These are phyloP conservation scores for Heterocephalus glaber DNA, from an alignment of 2,113 vertebrate species.

Conservation along the genomic window DNA sequence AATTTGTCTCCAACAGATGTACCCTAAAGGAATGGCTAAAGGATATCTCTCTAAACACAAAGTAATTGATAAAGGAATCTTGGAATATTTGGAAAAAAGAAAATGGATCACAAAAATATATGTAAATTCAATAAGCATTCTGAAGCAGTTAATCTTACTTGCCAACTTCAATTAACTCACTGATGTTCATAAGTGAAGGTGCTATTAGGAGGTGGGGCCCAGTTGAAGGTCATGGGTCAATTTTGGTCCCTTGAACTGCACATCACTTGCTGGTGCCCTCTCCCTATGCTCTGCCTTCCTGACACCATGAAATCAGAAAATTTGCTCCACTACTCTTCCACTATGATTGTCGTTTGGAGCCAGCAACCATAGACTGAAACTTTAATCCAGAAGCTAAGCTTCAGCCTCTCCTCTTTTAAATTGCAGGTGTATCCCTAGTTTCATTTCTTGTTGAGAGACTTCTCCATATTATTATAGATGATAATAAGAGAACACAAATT, in stretches of 20 bases:
- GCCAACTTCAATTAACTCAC: not conserved
- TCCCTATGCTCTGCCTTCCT: not conserved
- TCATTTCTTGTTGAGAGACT: constrained; percentile 90
- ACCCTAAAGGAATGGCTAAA: not conserved
- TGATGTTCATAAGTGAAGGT: not conserved
- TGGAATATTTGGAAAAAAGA: not conserved
- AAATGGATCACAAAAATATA: not conserved
- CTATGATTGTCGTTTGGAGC: not conserved
- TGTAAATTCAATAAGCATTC: not conserved
- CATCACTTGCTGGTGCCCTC: not conserved
- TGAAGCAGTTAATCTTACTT: not conserved
- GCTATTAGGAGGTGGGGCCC: not conserved
- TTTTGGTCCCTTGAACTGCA: not conserved
- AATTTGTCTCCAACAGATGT: not conserved
- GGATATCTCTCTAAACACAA: not conserved
- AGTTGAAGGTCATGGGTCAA: not conserved
- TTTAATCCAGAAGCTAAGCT: not conserved
- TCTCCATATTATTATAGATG: constrained; percentile 88
- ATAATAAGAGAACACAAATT: constrained; percentile 88
- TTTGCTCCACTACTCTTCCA: not conserved
- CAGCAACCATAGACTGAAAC: not conserved
- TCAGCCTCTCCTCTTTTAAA: not conserved
- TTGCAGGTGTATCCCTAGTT: constrained; percentile 84
- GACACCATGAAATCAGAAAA: not conserved
- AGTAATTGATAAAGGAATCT: not conserved